Conservation (phyloP, 1,140 invertebrate species). For the Pteromalus puparum region DNA sequence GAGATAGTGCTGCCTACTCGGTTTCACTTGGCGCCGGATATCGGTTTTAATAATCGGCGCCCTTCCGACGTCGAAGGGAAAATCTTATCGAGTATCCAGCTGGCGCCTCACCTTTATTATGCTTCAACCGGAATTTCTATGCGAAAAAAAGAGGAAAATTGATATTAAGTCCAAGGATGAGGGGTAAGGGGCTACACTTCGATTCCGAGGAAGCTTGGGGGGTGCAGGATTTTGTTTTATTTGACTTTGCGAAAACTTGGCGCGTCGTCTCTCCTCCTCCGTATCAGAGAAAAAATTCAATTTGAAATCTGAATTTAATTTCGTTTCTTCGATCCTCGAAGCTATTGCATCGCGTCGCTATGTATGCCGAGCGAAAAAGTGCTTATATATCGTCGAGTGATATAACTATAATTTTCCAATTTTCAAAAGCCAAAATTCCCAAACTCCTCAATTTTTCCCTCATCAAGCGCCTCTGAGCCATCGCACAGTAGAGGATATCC, state of each 20-base stretch:
- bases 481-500: neutral
- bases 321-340: neutral
- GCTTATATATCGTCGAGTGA: no score
- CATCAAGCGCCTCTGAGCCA: neutral
- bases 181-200: no score
- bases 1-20: no score
- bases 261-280: neutral
- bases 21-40: constrained; percentile 25
- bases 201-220: neutral
- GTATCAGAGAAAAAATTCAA: constrained; percentile 5
- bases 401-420: neutral
- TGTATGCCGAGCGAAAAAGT: neutral
- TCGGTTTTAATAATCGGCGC: constrained; percentile 40
- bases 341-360: no score
- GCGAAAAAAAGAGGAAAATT: constrained; percentile 10
- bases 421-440: neutral
- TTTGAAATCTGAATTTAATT: constrained; percentile 30
- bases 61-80: neutral
- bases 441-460: neutral
- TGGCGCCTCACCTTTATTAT: constrained; percentile 22
- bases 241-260: constrained; percentile 26
- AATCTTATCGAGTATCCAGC: constrained; percentile 34
- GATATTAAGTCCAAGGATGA: constrained; percentile 11
- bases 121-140: neutral
- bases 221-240: constrained; percentile 26